Evolutionary conservation across 2,113 vertebrate genomes (phyloP), one percentile per base, ranked within the genome.

Genomic region (Alligator mississippiensis): DNA sequence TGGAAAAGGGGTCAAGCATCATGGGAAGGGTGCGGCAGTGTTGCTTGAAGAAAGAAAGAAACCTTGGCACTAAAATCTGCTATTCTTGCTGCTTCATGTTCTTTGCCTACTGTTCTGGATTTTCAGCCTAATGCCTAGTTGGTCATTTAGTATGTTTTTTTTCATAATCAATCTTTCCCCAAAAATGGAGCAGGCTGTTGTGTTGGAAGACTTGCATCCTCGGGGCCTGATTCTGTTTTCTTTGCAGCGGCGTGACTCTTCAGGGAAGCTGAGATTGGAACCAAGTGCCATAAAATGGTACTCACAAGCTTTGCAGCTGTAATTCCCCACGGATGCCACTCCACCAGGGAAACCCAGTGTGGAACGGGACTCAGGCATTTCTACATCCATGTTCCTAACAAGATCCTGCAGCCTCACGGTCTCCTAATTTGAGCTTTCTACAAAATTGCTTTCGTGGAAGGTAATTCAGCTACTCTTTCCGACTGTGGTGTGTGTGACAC

Each of bases 401-500:
- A 58, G 57, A 4, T 55, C 30, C 27, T 59, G 63, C 78, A 57
- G 64, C 2, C 58, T 62, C 34, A 38, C 14, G 21, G 70, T 13
- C 34, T 74, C 34, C 47, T 47, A 25, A 47, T 47, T 47, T 47
- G 47, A 47, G 47, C 47, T 47, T 47, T 47, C 47, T 47, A 90
- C 75, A 95, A 85, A 88, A 76, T 70, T 1, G 24, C 93, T 77
- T 93, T 95, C 1, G 7, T 81, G 87, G 77, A 81, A 72, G 87
- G 89, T 94, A 93, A 63, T 93, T 80, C 82, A 95, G 84, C 82
- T 79, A 96, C 92, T 96, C 82, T 94, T 97, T 97, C 96, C 95
- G 95, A 90, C 68, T 84, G 84, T 83, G 88, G 38, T 88, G 82
- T 88, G 38, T 88, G 82, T 89, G 87, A 90, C 92, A 90, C 72